A percentile compares a stretch with the other conserved stretches of the same genome.
phyloP scores from a whole-genome alignment of 2,113 vertebrate genomes.

The Chroicocephalus ridibundus region DNA sequence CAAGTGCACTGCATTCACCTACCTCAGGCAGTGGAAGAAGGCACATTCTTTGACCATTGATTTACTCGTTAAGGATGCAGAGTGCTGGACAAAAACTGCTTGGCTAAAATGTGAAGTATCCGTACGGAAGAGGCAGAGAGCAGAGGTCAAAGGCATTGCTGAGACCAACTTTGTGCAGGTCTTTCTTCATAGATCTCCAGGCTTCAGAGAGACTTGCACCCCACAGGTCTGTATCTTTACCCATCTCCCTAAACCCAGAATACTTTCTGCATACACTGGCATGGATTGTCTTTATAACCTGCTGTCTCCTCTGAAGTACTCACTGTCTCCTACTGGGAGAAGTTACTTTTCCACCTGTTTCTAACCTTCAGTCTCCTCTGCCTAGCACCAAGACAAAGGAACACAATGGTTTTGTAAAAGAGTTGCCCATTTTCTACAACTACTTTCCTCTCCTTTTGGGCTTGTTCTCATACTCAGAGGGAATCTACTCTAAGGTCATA shows the following conservation, averaged over 20 bases:
- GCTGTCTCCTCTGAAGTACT: neutral
- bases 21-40: neutral
- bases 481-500: neutral
- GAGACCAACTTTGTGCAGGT: neutral
- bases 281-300: neutral
- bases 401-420: neutral
- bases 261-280: neutral
- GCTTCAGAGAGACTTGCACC: neutral
- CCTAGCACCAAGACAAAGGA: neutral
- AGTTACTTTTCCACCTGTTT: neutral
- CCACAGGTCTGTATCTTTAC: neutral
- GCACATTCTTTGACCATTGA: neutral
- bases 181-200: neutral
- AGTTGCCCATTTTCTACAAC: neutral
- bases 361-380: neutral
- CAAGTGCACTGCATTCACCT: neutral
- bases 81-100: neutral
- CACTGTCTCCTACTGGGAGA: neutral
- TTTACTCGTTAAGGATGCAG: neutral
- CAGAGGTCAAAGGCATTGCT: neutral
- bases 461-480: neutral
- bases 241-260: neutral
- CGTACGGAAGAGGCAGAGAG: neutral
- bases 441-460: neutral
- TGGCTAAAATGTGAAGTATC: neutral